These are phyloP conservation scores for Pantherophis guttatus DNA, from an alignment of 2,113 vertebrate genomes.

Conservation along the genomic window DNA sequence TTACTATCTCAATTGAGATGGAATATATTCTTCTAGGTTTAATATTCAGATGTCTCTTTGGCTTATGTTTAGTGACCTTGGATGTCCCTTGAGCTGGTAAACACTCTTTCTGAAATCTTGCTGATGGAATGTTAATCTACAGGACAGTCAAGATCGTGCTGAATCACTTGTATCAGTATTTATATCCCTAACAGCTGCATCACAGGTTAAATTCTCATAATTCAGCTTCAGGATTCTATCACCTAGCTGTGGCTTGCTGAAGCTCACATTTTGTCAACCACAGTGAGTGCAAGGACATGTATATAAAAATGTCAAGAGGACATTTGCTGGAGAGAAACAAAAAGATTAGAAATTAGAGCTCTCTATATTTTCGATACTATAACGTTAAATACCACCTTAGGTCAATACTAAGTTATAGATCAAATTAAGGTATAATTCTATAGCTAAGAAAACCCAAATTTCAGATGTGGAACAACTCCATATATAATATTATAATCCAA, in stretches of 20 bases:
- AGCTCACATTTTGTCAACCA: neutral
- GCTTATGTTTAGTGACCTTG: constrained; percentile 25
- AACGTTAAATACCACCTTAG: neutral
- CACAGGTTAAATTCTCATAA: neutral
- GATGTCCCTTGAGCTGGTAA: constrained; percentile 6
- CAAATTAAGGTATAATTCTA: neutral
- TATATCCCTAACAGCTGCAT: constrained; percentile 33
- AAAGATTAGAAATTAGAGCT: neutral
- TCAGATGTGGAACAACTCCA: neutral
- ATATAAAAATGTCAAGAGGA: neutral
- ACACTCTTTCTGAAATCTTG: neutral
- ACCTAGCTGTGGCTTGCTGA: neutral
- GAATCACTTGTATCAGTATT: constrained; percentile 35
- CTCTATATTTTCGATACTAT: neutral
- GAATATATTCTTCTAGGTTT: neutral
- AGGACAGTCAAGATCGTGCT: neutral
- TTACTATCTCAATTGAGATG: fast-evolving
- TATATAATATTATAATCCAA: neutral
- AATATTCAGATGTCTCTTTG: neutral
- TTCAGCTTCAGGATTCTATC: neutral
- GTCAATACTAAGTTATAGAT: neutral
- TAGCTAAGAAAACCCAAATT: neutral
- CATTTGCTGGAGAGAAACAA: neutral
- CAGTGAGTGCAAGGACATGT: neutral
- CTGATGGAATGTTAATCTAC: constrained; percentile 20